These are phyloP conservation scores for Dreissena polymorpha DNA, from an alignment of 1,140 invertebrate species.

Conservation along the genomic window DNA sequence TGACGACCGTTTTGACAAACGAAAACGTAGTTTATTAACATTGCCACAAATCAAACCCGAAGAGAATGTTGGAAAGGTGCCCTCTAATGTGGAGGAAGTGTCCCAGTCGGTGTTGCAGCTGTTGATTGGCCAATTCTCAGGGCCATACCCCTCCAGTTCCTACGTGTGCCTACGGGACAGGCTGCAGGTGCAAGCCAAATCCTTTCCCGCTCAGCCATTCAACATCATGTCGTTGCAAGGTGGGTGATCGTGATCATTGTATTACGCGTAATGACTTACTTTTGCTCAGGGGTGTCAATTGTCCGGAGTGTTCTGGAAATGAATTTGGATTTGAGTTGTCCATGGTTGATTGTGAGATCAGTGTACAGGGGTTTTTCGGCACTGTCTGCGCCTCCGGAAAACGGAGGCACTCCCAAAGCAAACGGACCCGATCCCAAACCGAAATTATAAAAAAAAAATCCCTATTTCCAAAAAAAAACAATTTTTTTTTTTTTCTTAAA, in stretches of 20 bases:
- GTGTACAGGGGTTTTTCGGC: no score
- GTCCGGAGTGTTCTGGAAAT: no score
- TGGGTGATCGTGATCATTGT: conserved; percentile 42
- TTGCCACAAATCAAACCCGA: conserved; percentile 76
- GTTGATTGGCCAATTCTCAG: conserved; percentile 86
- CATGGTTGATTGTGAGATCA: no score
- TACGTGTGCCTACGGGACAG: conserved; percentile 60
- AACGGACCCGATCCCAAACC: no score
- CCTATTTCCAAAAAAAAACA: no score
- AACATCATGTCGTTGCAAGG: conserved; percentile 74
- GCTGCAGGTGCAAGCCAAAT: conserved; percentile 63
- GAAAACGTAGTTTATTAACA: conserved; percentile 83
- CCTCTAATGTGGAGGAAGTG: conserved; percentile 74
- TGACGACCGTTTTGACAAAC: conserved; percentile 87
- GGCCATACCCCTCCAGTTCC: conserved; percentile 70
- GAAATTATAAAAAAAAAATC: no score
- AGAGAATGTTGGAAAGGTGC: conserved; percentile 58
- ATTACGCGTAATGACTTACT: not conserved
- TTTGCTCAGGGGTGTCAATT: no score
- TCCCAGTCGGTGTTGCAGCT: conserved; percentile 87
- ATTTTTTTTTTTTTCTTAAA: no score
- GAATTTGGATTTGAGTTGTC: no score
- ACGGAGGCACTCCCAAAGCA: no score
- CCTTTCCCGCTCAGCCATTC: conserved; percentile 57
- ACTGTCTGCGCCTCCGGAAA: no score